Conservation (phyloP, 2,888 invertebrate genomes). For the Zygothrica quintamaculata region DNA sequence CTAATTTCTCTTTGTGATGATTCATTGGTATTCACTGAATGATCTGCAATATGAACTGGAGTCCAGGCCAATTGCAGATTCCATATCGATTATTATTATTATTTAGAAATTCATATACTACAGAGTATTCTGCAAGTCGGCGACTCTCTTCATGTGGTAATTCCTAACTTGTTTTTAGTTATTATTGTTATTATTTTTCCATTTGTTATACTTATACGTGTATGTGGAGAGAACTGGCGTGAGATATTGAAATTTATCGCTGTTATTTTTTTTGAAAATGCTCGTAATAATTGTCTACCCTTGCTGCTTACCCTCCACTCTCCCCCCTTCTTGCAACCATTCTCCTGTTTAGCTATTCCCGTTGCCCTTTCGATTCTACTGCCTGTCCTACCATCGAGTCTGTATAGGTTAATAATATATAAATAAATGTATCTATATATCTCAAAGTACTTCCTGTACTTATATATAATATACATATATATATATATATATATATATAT, state of each 20-base stretch:
- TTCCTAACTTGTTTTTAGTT: conserved; percentile 62
- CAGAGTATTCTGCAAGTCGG: neutral
- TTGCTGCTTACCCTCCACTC: too few relatives aligned
- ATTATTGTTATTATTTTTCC: conserved; percentile 78
- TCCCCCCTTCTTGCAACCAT: neutral
- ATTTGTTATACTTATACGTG: conserved; percentile 75
- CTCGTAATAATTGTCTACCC: conserved; percentile 67
- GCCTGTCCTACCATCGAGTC: conserved; percentile 15
- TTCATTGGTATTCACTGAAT: too few relatives aligned
- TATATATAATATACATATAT: conserved; percentile 16
- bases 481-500: too few relatives aligned
- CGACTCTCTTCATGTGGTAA: neutral
- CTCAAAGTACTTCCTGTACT: conserved; percentile 26
- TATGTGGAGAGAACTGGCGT: conserved; percentile 35
- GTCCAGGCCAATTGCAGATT: too few relatives aligned
- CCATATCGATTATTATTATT: too few relatives aligned
- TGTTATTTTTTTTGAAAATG: conserved; percentile 74
- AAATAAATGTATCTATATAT: conserved; percentile 9
- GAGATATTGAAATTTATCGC: conserved; percentile 76
- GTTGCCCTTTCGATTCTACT: conserved; percentile 26
- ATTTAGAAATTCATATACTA: too few relatives aligned
- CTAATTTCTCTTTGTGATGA: too few relatives aligned
- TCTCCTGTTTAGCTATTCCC: neutral
- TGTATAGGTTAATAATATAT: conserved; percentile 66
- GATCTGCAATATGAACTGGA: too few relatives aligned